Base-by-base conservation (phyloP, 1,140 invertebrate genomes). In the Drosophila ambigua region DNA sequence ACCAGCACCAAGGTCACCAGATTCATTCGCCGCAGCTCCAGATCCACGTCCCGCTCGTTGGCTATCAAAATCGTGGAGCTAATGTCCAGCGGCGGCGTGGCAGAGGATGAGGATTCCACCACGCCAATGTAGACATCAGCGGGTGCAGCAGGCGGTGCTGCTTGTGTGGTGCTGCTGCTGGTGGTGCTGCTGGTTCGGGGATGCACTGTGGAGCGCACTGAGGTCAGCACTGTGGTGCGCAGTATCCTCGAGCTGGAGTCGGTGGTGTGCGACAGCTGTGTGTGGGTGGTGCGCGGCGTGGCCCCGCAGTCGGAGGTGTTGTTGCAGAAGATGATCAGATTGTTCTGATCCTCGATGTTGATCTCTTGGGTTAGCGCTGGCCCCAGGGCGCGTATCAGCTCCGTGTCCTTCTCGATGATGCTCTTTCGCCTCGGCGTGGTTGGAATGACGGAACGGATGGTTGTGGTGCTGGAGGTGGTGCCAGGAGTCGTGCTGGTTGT, bases 1-100 rank as follows among this genome's bases (percentile, higher is more conserved):
- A 94, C 93, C 67, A 95, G 81, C 7, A 94, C 92, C 64, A 94
- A 93, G 1, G 94, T 94, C 5, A 93, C 93, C 51, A 94, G 92
- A 66, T 94, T 94, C 43, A 93, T 93, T 46, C 93, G 93, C 26
- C 93, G 91, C 77, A 93, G 92, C 90, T 94, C 89, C 41, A 93
- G 92, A 11, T 93, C 90, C 8, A 94, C 92, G 79, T 94, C 93
- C 2, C 75, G 74, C 31, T 90, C 89, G 23, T 80, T 77, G 1
- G 81, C 60, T 3, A 91, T 82, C 1, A 73, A 92, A 39, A 39
- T 39, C 81, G 67, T 93, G 90, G 87, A 91, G n/a, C 87, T 81
- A 7, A 92, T 74, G 5, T 91, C 90, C 23, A 54, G n/a, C 0
- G 57, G 41, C 0, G 58, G 48, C 0, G 66, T 3, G 1, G 54